Evolutionary conservation across 2,113 vertebrate genomes (phyloP).

Genomic region (Ophiodon elongatus): DNA sequence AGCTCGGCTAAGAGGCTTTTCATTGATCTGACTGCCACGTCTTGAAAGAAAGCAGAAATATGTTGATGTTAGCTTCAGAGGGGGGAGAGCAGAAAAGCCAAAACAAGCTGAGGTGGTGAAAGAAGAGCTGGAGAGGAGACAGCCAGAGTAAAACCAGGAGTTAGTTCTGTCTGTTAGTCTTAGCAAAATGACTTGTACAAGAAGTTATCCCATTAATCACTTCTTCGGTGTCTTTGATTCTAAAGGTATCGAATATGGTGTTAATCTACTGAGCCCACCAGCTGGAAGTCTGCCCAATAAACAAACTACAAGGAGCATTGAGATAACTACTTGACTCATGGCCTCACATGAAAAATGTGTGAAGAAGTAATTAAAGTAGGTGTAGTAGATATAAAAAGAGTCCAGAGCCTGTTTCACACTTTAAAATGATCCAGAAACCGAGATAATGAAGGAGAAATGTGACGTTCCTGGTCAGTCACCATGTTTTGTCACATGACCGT

Average conservation of each 20-base stretch:
- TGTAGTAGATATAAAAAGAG: not conserved
- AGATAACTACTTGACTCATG: not conserved
- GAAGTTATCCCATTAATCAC: not conserved
- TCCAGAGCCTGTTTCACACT: not conserved
- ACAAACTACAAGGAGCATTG: not conserved
- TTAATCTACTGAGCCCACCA: not conserved
- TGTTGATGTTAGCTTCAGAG: conserved; percentile 51
- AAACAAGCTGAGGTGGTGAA: conserved; percentile 1
- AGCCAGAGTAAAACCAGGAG: not conserved
- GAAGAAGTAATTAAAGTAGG: conserved; percentile 7
- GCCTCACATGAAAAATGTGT: not conserved
- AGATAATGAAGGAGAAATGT: not conserved
- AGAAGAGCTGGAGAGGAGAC: conserved; percentile 7
- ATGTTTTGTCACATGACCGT: too few relatives aligned
- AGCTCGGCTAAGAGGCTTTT: conserved; percentile 62
- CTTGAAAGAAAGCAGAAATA: conserved; percentile 60
- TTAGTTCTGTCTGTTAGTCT: not conserved
- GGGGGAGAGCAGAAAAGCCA: conserved; percentile 1
- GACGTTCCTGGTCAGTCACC: too few relatives aligned
- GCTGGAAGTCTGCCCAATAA: not conserved
- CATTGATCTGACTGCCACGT: conserved; percentile 64
- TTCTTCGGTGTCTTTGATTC: not conserved
- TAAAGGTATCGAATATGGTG: not conserved
- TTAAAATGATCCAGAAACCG: not conserved
- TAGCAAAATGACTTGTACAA: not conserved